phyloP scores from a whole-genome alignment of 2,797 vertebrate species.

The Eleutherodactylus coqui region DNA sequence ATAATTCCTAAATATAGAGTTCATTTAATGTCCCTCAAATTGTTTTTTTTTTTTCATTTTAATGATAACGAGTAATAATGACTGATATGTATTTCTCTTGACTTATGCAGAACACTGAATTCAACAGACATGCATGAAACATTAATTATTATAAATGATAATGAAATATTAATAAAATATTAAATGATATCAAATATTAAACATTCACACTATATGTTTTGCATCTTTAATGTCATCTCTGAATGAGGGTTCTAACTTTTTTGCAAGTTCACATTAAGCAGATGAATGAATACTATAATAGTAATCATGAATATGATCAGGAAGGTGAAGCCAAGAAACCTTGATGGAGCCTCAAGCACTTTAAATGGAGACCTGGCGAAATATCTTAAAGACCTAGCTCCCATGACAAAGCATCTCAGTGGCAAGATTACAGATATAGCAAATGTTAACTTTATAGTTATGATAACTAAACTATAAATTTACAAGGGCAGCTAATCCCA shows the following conservation, averaged over 20 bases:
- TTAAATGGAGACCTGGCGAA: too few species aligned
- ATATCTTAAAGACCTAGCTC: too few species aligned
- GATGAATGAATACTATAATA: background rate
- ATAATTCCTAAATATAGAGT: too few species aligned
- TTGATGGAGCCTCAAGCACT: background rate
- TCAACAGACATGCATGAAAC: background rate
- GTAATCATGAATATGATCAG: background rate
- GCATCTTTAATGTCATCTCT: background rate
- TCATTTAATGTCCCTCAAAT: background rate
- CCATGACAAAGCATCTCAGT: too few species aligned
- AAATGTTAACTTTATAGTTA: too few species aligned
- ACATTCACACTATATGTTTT: background rate
- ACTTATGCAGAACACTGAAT: background rate
- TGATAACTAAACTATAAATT: too few species aligned
- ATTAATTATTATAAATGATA: constrained; percentile 3
- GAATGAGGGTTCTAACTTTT: background rate
- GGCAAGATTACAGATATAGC: too few species aligned
- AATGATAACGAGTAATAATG: background rate
- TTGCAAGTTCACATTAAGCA: background rate
- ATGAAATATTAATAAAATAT: background rate
- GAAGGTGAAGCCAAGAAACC: background rate
- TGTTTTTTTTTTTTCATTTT: background rate
- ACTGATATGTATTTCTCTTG: background rate
- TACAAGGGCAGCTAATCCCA: too few species aligned
- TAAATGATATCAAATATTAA: constrained; percentile 5